phyloP scores from a whole-genome alignment of 2,797 vertebrate genomes.

The Bradypodion ventrale region DNA sequence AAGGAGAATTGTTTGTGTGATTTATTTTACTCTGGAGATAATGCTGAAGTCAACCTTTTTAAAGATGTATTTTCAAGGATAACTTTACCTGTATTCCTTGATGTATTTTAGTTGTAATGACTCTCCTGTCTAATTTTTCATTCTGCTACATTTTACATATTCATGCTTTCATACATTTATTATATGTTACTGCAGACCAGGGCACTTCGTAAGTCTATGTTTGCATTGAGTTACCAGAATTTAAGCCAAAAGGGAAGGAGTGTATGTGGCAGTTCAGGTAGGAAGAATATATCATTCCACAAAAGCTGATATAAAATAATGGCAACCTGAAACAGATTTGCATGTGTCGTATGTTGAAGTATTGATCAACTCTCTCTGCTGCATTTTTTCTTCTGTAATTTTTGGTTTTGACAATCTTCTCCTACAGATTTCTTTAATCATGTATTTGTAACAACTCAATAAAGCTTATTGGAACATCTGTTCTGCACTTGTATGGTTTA shows the following conservation, averaged over 20 bases:
- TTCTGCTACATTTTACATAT: neutral
- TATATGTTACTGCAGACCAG: neutral
- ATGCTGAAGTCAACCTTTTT: slow-evolving; percentile 21
- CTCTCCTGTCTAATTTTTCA: neutral
- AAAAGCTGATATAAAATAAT: neutral
- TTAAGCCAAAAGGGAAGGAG: neutral
- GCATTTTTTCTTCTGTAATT: slow-evolving; percentile 48
- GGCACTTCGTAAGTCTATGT: neutral
- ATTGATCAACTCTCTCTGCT: slow-evolving; percentile 4
- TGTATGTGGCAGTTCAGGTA: neutral
- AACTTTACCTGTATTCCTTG: neutral
- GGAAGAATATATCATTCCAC: slow-evolving; percentile 5
- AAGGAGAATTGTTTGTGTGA: slow-evolving; percentile 38
- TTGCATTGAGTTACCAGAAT: neutral
- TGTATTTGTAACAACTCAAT: slow-evolving; percentile 54
- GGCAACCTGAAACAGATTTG: slow-evolving; percentile 17
- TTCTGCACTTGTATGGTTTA: slow-evolving; percentile 54
- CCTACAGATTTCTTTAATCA: slow-evolving; percentile 54
- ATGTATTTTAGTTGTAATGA: slow-evolving; percentile 39
- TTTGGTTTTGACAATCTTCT: slow-evolving; percentile 62
- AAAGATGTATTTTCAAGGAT: slow-evolving; percentile 48
- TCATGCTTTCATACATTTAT: neutral
- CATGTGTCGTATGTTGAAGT: slow-evolving; percentile 5
- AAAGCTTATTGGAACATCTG: slow-evolving; percentile 69
- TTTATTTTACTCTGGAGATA: slow-evolving; percentile 14